A percentile compares a stretch with the other conserved stretches of the same genome.
Evolutionary conservation across 1,140 invertebrate genomes (phyloP).

Genomic region (Spodoptera frugiperda): DNA sequence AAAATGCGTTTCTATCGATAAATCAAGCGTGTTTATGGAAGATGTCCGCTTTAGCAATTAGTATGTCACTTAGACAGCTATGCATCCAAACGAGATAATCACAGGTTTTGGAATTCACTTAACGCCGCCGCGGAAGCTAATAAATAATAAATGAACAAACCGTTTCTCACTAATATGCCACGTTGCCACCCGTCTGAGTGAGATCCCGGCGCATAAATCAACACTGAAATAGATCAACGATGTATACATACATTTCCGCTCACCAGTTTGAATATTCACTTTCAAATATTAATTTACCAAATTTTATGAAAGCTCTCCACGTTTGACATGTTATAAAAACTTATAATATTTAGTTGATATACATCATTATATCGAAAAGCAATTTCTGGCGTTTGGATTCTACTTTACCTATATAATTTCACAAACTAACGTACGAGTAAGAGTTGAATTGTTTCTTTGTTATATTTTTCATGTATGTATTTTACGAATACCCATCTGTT

Average conservation of each 20-base stretch:
- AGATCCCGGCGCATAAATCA: conserved; percentile 78
- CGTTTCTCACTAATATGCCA: conserved; percentile 77
- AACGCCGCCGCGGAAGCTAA: conserved; percentile 66
- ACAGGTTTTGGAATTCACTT: conserved; percentile 64
- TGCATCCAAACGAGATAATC: conserved; percentile 61
- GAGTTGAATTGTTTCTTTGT: neutral
- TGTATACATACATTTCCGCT: conserved; percentile 71
- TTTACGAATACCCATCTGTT: too few relatives aligned
- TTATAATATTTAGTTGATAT: conserved; percentile 62
- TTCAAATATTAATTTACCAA: conserved; percentile 76
- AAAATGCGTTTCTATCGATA: neutral
- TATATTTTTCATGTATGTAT: neutral
- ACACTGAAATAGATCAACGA: conserved; percentile 80
- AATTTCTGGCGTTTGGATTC: neutral
- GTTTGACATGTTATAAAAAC: conserved; percentile 66
- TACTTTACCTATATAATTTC: too few relatives aligned
- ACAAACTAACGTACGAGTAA: too few relatives aligned
- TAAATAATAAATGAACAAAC: conserved; percentile 77
- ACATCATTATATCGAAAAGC: conserved; percentile 32
- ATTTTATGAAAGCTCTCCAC: conserved; percentile 72
- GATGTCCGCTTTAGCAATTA: conserved; percentile 60
- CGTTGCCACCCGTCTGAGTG: conserved; percentile 70
- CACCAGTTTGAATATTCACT: conserved; percentile 68
- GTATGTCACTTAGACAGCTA: conserved; percentile 57
- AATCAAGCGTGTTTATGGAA: conserved; percentile 12